Evolutionary conservation across 2,888 invertebrate species (phyloP), one percentile per base, ranked within the genome.

Genomic region (Nycteola revayana): DNA sequence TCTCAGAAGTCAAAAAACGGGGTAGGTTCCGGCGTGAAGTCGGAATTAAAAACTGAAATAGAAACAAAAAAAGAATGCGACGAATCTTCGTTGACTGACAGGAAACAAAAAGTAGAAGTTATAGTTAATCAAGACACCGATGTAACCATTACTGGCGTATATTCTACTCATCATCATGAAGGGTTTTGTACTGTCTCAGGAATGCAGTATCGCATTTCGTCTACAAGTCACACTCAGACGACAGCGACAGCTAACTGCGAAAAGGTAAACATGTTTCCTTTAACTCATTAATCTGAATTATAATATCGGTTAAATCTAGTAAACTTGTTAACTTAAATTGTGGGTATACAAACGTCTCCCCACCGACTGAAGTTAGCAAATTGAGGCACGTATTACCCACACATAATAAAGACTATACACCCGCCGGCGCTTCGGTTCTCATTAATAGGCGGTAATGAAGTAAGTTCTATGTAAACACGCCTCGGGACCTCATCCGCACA

Each of bases 201-300:
- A 27, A 93, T 96, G 94, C 95, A 96, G 82, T 96, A 96, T 75
- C 92, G 95, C 49, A 96, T 96, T 56, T 95, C 95, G 50, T 95
- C 95, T 28, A 96, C 95, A 31, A 96, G 95, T 70, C 94, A 94
- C 74, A 94, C 94, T 37, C 94, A 94, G 77, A 96, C 96, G 7
- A 95, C 95, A 54, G 94, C 96, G 31, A 94, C 95, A 28, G 93
- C 95, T 11, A 93, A 95, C 49, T 90, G 93, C 73, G 93, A 93
- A 43, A 88, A 89, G 81, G 92, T 92, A 76, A 90, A 2, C 7
- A 21, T 21, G 3, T 2, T 5, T 21, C 14, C 2, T 14, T n/a
- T n/a, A n/a, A n/a, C n/a, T n/a, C n/a, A n/a, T 14, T 5, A 14
- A 14, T 14, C 14, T 14, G n/a, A 1, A 23, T 20, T 5, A n/a